Base-by-base conservation (phyloP, 2,797 vertebrate species). In the Naso thynnoides region DNA sequence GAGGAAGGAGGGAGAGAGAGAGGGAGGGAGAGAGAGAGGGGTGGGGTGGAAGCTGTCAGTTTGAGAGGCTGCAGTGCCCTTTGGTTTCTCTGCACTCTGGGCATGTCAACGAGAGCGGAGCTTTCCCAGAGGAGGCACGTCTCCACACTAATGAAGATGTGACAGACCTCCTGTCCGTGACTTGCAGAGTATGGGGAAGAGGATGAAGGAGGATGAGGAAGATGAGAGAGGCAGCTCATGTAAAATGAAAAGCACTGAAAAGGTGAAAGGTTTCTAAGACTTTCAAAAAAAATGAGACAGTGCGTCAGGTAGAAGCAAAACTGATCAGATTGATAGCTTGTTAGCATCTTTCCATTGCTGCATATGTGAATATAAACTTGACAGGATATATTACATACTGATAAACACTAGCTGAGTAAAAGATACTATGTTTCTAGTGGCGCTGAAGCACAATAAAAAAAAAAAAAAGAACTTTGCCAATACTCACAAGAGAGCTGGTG, bases 401-500 rank as follows among this genome's bases (percentile, higher is more conserved):
- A 47, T 31, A 59, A 63, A 55, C 24, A 16, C 13, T 10, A 9
- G 7, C 18, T 21, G 5, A 48, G 7, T 56, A 15, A 21, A 62
- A 23, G 16, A 21, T 23, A 18, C 15, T 5, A 15, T 11, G 11
- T 45, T 31, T 31, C 18, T 15, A 2, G 5, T 4, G 8, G 31
- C 24, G 27, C 49, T 50, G 14, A 24, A 41, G 18, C 18, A 41
- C n/a, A n/a, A n/a, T n/a, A n/a, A n/a, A n/a, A n/a, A 45, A 9
- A 71, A 63, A 36, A 73, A 39, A 1, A 65, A 9, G 2, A 71
- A 39, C 13, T 53, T 8, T 29, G 13, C 8, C 29, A 50, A 64
- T 67, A 95, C 96, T 76, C 91, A 99, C 98, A 93, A 99, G 93
- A 71, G 97, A 99, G 92, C 98, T 99, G 89, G 97, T 99, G 76